Base-by-base conservation (phyloP, 1,140 invertebrate species). In the Pentalonia nigronervosa region DNA sequence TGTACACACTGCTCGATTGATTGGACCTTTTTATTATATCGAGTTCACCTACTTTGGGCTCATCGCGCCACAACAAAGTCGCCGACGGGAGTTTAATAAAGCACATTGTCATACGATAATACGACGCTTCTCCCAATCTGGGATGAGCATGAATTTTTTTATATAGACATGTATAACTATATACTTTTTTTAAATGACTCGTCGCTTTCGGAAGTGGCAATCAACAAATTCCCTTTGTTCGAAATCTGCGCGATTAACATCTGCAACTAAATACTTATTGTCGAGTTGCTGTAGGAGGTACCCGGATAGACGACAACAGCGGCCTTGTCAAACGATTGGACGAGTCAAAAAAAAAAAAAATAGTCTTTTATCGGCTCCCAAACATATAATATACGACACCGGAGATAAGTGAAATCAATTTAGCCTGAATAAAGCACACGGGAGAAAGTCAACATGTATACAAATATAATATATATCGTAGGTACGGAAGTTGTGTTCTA, bases 151-250 rank as follows among this genome's bases (percentile, higher is more conserved):
- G 6, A 48, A 17, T 21, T 53, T 53, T 86, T 7, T 88, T 47
- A 41, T 17, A 30, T 88, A 30, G 50, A 20, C 20, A 34, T 20
- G 14, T 48, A n/a, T 67, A 76, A 76, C 30, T 17, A 34, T n/a
- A 17, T 76, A n/a, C 60, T 50, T 84, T 45, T 84, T 84, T 30
- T 20, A 50, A 89, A 50, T 83, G 91, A 92, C 91, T 92, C 83
- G 60, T 92, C 91, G 47, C 91, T 92, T 91, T 92, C 91, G 91
- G 91, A 92, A 92, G 47, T 36, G 60, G 47, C 67, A 92, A 92
- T 92, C 50, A 92, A 92, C 67, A n/a, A 36, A 56, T 50, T 89
- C 30, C n/a, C n/a, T 83, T 92, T 81, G 91, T 92, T 83, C 76
- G 34, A 14, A 91, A 17, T 67, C 30, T 47, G 17, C 25, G 21